Percentiles rank a stretch among this genome's conserved stretches.
Evolutionary conservation across 2,888 invertebrate genomes (phyloP).

Genomic region (Leistus spinibarbis): DNA sequence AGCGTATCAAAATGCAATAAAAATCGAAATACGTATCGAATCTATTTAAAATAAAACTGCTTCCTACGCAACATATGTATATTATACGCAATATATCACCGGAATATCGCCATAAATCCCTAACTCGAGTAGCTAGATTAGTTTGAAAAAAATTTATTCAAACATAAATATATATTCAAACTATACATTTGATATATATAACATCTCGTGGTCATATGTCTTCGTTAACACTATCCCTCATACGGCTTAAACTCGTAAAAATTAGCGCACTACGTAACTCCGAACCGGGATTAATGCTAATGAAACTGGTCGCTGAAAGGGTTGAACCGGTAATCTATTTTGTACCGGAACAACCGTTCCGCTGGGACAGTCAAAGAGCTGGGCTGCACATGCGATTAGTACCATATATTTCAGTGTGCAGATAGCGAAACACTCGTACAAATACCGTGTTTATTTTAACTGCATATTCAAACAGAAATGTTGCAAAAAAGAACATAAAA

Average conservation of each 20-base stretch:
- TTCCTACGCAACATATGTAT: background rate
- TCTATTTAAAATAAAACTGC: background rate
- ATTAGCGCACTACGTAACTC: conserved; percentile 15
- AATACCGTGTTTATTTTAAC: background rate
- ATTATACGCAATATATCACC: background rate
- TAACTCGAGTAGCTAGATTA: too few species aligned
- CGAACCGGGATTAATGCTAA: conserved; percentile 26
- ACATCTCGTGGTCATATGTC: conserved; percentile 11
- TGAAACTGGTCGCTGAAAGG: conserved; percentile 32
- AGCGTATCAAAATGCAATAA: too few species aligned
- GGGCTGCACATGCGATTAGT: background rate
- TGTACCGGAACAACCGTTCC: conserved; percentile 11
- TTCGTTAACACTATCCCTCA: conserved; percentile 11
- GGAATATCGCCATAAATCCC: background rate
- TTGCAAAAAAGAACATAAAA: too few species aligned
- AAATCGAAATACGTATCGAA: background rate
- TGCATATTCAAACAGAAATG: background rate
- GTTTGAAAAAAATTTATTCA: background rate
- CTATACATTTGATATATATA: background rate
- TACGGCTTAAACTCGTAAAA: conserved; percentile 7
- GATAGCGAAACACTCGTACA: background rate
- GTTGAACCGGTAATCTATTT: conserved; percentile 29
- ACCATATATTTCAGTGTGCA: background rate
- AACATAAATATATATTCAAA: background rate
- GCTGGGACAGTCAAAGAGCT: conserved; percentile 3